A percentile compares a stretch with the other conserved stretches of the same genome.
These are phyloP conservation scores for Porites cylindrica DNA, from an alignment of 92 coral and sea anemone genomes.

Conservation along the genomic window DNA sequence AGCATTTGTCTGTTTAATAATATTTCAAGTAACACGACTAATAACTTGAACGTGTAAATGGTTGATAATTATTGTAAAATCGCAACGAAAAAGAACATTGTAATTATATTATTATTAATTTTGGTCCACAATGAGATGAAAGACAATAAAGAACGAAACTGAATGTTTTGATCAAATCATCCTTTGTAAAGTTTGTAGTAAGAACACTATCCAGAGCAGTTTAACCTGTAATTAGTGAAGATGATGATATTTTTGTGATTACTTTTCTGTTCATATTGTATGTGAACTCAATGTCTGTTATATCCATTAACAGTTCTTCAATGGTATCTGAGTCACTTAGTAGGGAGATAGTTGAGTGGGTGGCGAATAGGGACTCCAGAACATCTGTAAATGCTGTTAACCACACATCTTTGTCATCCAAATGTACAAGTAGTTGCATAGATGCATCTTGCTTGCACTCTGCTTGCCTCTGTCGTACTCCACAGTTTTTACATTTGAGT, in stretches of 20 bases:
- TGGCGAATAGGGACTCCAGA: constrained; percentile 14
- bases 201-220: neutral
- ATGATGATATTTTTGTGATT: constrained; percentile 7
- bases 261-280: constrained; percentile 23
- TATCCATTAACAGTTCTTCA: constrained; percentile 29
- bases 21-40: too few relatives aligned
- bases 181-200: neutral
- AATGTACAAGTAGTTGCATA: neutral
- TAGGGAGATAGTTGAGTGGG: constrained; percentile 18
- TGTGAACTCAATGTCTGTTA: constrained; percentile 9
- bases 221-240: neutral
- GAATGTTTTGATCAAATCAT: neutral
- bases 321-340: constrained; percentile 24
- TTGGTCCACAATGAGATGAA: too few relatives aligned
- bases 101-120: too few relatives aligned
- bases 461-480: constrained; percentile 18
- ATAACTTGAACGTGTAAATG: too few relatives aligned
- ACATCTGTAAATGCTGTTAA: constrained; percentile 35
- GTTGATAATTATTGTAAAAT: too few relatives aligned
- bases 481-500: neutral
- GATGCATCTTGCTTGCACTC: neutral
- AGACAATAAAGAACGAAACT: neutral
- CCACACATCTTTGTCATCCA: constrained; percentile 11
- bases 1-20: too few relatives aligned
- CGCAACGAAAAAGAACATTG: too few relatives aligned